A percentile compares a stretch with the other conserved stretches of the same genome.
Conservation (phyloP, 2,888 invertebrate genomes). For the Agelastica alni region DNA sequence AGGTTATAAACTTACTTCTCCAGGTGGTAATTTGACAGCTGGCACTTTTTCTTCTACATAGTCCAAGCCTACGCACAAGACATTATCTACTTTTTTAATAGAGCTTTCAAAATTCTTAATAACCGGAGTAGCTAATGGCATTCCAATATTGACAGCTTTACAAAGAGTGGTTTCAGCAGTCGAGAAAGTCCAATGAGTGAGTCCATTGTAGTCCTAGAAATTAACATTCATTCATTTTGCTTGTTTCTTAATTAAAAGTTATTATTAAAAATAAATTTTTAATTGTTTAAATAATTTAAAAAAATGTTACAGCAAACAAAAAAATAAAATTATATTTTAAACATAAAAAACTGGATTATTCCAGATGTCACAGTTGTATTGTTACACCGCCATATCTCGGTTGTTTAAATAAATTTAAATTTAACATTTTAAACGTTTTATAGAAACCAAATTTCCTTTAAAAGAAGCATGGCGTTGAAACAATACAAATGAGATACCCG, state of each 20-base stretch:
- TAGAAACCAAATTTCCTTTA: too few relatives aligned
- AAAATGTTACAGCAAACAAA: background rate
- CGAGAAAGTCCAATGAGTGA: slow-evolving; percentile 62
- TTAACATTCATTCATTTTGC: too few relatives aligned
- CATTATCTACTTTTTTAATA: slow-evolving; percentile 61
- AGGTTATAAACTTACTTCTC: slow-evolving; percentile 59
- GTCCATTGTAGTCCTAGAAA: slow-evolving; percentile 58
- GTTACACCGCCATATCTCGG: too few relatives aligned
- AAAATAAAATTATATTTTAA: too few relatives aligned
- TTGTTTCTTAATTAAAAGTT: too few relatives aligned
- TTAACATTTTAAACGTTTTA: too few relatives aligned
- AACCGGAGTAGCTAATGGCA: slow-evolving; percentile 59
- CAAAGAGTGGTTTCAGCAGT: slow-evolving; percentile 62
- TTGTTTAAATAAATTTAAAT: too few relatives aligned
- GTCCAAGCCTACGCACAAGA: slow-evolving; percentile 61
- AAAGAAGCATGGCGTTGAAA: too few relatives aligned
- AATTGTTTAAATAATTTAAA: background rate
- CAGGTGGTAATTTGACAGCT: slow-evolving; percentile 61
- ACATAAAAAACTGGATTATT: too few relatives aligned
- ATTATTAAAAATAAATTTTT: background rate
- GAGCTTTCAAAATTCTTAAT: slow-evolving; percentile 60
- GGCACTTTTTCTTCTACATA: slow-evolving; percentile 63
- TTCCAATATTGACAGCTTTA: slow-evolving; percentile 60
- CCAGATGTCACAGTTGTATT: too few relatives aligned
- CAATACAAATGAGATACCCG: too few relatives aligned